Base-by-base conservation (phyloP, 1,140 invertebrate genomes). In the Drosophila erecta region DNA sequence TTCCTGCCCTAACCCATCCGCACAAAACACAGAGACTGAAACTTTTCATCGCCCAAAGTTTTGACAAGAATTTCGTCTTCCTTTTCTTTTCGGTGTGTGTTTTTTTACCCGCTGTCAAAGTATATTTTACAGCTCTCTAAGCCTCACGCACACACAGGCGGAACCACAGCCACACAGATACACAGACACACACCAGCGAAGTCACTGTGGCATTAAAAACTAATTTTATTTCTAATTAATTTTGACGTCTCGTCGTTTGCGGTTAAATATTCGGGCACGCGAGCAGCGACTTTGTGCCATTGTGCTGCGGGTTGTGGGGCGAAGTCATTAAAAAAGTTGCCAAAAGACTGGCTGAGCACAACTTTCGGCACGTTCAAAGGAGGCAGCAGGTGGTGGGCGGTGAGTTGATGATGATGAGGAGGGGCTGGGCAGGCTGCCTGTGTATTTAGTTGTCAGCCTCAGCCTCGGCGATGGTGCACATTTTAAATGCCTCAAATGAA, bases 151-250 rank as follows among this genome's bases (percentile, higher is more conserved):
- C 43, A 77, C 27, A 64, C 37, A 30, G 22, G 22, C 22, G 17
- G 30, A 8, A 11, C 15, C 35, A 47, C 58, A 64, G 17, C 17
- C 47, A 49, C 62, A 53, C 11, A 37, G 2, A 14, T 12, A 14
- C 14, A 38, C 12, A 37, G 35, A 30, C 12, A 15, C 55, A 38
- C 37, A 55, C 47, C 53, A 41, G 57, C 46, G 58, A 55, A 81
- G 65, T 72, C 71, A 79, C 76, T 79, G 64, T 86, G 70, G 78
- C 79, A 86, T 87, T 86, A 86, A 86, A 86, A 86, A 86, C 83
- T 86, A 86, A 86, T 86, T 86, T 87, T 86, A 86, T 86, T 86
- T 86, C 83, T 87, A 87, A 87, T 87, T 87, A 87, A 87, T 87
- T 87, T 87, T 87, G 83, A 87, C 83, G 84, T 87, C 84, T 87